A percentile compares a stretch with the other conserved stretches of the same genome.
Conservation (phyloP, 2,797 vertebrate species). For the Tapirus indicus region DNA sequence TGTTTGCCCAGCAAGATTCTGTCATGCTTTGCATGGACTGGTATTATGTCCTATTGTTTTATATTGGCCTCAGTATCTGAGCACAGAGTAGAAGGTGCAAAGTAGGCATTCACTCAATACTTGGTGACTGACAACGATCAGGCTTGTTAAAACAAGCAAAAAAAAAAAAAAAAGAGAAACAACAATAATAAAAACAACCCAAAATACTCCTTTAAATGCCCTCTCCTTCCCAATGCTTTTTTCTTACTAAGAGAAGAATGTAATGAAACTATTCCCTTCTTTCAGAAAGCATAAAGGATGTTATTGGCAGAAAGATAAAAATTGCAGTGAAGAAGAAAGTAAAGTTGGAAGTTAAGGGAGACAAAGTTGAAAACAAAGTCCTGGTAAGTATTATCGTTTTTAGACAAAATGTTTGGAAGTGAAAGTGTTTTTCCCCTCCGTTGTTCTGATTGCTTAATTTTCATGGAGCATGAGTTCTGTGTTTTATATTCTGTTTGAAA, state of each 20-base stretch:
- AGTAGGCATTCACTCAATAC: not conserved
- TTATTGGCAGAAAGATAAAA: slow-evolving; percentile 95
- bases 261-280: slow-evolving; percentile 74
- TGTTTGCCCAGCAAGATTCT: not conserved
- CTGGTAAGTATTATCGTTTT: slow-evolving; percentile 91
- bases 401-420: not conserved
- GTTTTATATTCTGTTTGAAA: not conserved
- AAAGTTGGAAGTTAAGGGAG: slow-evolving; percentile 95
- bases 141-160: not conserved
- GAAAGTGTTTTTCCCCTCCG: not conserved
- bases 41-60: not conserved
- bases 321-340: slow-evolving; percentile 94
- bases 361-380: slow-evolving; percentile 96
- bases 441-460: not conserved
- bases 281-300: slow-evolving; percentile 96
- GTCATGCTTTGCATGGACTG: not conserved
- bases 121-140: not conserved
- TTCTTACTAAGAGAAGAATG: not conserved
- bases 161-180: not conserved
- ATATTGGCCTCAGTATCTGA: not conserved
- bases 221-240: not conserved
- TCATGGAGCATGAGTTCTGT: not conserved
- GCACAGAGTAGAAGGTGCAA: not conserved
- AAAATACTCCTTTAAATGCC: not conserved
- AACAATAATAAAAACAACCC: not conserved